These are phyloP conservation scores for Graphium colonna DNA, from an alignment of 2,888 invertebrate genomes.

Conservation along the genomic window DNA sequence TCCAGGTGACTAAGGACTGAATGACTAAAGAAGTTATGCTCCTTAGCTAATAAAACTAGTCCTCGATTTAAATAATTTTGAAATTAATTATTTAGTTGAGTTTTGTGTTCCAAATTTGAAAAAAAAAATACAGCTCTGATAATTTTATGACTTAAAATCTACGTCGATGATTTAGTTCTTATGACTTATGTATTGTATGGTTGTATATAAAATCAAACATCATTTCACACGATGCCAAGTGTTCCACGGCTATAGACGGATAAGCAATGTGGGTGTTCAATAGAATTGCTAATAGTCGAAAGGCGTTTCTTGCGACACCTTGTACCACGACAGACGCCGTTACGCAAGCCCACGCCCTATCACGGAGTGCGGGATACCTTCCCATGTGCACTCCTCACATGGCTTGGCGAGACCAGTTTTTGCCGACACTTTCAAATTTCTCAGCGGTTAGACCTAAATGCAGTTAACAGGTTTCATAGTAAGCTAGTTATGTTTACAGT, in stretches of 20 bases:
- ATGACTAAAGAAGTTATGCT: too few species aligned
- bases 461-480: background rate
- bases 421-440: constrained; percentile 28
- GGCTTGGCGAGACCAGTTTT: constrained; percentile 20
- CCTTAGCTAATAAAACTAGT: too few species aligned
- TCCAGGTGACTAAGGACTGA: too few species aligned
- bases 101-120: too few species aligned
- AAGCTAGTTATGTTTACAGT: too few species aligned
- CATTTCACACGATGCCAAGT: background rate
- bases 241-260: background rate
- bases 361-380: constrained; percentile 23
- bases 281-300: constrained; percentile 57
- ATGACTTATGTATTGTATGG: background rate
- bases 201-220: constrained; percentile 4
- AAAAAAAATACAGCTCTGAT: too few species aligned
- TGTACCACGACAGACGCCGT: constrained; percentile 40
- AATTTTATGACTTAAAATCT: too few species aligned
- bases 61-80: too few species aligned
- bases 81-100: too few species aligned
- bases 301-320: constrained; percentile 49
- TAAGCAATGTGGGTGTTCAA: constrained; percentile 39
- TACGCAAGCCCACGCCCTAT: constrained; percentile 22
- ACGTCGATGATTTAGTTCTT: too few species aligned
- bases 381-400: constrained; percentile 22
- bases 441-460: constrained; percentile 5